Evolutionary conservation across 1,140 invertebrate species (phyloP).

Genomic region (Apis laboriosa): DNA sequence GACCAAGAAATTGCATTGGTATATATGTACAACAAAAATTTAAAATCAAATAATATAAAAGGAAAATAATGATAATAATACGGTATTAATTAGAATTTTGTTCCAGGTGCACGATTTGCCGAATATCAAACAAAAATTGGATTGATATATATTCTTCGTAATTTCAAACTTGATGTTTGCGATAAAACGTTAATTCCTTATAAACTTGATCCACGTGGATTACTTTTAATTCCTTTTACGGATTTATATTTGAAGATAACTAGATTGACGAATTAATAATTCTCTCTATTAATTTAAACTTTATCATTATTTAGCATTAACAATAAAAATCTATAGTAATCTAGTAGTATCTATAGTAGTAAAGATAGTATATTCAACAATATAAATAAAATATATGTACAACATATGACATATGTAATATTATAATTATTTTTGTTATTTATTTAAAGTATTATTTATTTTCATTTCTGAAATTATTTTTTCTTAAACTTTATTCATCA

Average conservation of each 20-base stretch:
- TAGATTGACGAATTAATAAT: background rate
- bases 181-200: constrained; percentile 67
- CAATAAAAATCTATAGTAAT: too few relatives aligned
- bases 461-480: too few relatives aligned
- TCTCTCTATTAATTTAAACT: too few relatives aligned
- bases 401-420: too few relatives aligned
- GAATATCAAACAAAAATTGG: constrained; percentile 79
- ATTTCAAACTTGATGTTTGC: constrained; percentile 73
- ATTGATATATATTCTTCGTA: constrained; percentile 75
- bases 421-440: too few relatives aligned
- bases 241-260: background rate
- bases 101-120: constrained; percentile 75
- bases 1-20: constrained; percentile 88
- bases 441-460: too few relatives aligned
- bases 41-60: too few relatives aligned
- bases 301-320: too few relatives aligned
- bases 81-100: background rate
- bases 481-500: too few relatives aligned
- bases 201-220: constrained; percentile 80
- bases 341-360: too few relatives aligned
- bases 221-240: constrained; percentile 66
- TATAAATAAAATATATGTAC: too few relatives aligned
- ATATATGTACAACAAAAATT: constrained; percentile 46
- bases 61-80: background rate
- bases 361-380: too few relatives aligned